Evolutionary conservation across 2,113 vertebrate genomes (phyloP).

Genomic region (Erinaceus europaeus): DNA sequence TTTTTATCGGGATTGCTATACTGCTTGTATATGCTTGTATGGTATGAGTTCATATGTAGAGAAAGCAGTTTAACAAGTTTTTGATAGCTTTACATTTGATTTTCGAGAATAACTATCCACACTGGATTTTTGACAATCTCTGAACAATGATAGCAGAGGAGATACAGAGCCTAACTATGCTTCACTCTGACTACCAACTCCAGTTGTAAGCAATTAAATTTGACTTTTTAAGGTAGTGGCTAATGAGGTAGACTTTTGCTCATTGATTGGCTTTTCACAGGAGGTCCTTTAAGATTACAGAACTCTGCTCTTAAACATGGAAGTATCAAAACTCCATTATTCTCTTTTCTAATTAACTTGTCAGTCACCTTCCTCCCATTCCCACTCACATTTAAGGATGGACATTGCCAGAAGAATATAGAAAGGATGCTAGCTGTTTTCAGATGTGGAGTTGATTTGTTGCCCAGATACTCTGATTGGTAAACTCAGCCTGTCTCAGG

Average conservation of each 20-base stretch:
- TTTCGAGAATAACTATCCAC: neutral
- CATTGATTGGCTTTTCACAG: conserved; percentile 65
- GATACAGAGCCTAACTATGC: neutral
- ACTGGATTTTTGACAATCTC: conserved; percentile 4
- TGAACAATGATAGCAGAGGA: neutral
- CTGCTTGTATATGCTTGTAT: neutral
- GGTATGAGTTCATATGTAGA: conserved; percentile 15
- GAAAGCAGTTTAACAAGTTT: neutral
- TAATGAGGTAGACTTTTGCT: conserved; percentile 58
- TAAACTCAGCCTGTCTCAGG: conserved; percentile 41
- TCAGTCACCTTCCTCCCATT: neutral
- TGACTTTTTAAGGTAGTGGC: conserved; percentile 32
- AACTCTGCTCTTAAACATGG: conserved; percentile 50
- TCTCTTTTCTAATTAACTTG: conserved; percentile 68
- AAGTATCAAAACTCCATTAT: conserved; percentile 53
- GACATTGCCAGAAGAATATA: conserved; percentile 51
- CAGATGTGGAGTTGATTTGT: conserved; percentile 47
- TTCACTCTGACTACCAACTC: neutral
- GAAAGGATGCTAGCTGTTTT: conserved; percentile 32
- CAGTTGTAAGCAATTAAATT: conserved; percentile 47
- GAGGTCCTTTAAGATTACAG: conserved; percentile 64
- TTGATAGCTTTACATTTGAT: conserved; percentile 10
- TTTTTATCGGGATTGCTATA: neutral
- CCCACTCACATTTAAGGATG: conserved; percentile 40
- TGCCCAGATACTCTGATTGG: conserved; percentile 44